Base-by-base conservation (phyloP, 1,140 invertebrate genomes). In the Penaeus indicus region DNA sequence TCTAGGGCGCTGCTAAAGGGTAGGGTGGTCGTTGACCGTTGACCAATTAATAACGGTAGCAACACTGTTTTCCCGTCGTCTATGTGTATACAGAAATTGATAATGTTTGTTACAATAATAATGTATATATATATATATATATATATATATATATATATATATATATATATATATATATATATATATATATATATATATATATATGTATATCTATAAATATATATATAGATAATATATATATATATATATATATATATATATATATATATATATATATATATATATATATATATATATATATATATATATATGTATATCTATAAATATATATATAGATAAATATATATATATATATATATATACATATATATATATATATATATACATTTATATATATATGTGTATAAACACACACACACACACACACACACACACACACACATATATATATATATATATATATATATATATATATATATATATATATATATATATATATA, bases 101-200 rank as follows among this genome's bases (percentile, higher is more conserved):
- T 72, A 72, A 18, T 72, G 22, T n/a, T 25, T 22, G 11, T 69
- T 25, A 25, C 38, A 42, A 42, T 42, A 42, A 4, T 8, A 42
- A 42, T 42, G 38, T 84, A 84, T 84, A 67, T 69, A 69, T 67
- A 38, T 84, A 84, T 84, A 38, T 84, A 69, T 84, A 42, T 84
- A 69, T 84, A 42, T 84, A 69, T 84, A 42, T 84, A 84, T 42
- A 64, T 42, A 82, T 82, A 82, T 82, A 82, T 82, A 82, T 82
- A 82, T 82, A 63, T 82, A 82, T 82, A 82, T 83, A 62, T 83
- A 63, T 83, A 64, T n/a, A 82, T n/a, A 84, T 47, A 84, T 32
- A 84, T 47, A 84, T 47, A 72, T 38, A 84, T 47, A 84, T 16
- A 84, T 27, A 84, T n/a, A 84, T n/a, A 84, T 47, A 84, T 47